Conservation (phyloP, 1,140 invertebrate genomes). For the Battus philenor region DNA sequence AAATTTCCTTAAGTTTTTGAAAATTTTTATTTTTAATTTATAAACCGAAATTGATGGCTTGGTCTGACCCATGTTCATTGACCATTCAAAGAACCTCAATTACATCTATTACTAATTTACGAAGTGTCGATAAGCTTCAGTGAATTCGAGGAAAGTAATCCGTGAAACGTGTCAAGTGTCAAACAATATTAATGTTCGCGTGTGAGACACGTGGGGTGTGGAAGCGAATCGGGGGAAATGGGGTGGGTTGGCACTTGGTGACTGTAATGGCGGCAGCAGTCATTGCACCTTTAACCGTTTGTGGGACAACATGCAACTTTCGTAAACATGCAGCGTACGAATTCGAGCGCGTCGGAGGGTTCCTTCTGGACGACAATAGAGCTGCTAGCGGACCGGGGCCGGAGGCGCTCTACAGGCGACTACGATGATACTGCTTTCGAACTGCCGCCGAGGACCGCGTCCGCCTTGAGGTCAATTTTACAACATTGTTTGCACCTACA, state of each 20-base stretch:
- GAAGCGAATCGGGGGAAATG: slow-evolving; percentile 19
- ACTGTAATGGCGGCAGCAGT: slow-evolving; percentile 54
- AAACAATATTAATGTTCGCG: slow-evolving; percentile 64
- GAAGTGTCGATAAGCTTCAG: slow-evolving; percentile 35
- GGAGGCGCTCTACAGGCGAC: slow-evolving; percentile 49
- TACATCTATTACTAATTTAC: no score
- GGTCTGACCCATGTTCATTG: no score
- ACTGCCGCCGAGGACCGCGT: slow-evolving; percentile 33
- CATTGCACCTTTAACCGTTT: slow-evolving; percentile 63
- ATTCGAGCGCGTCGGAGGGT: slow-evolving; percentile 59
- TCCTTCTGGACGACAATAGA: slow-evolving; percentile 74
- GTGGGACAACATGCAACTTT: slow-evolving; percentile 44
- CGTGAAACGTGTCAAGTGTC: slow-evolving; percentile 55
- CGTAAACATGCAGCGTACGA: slow-evolving; percentile 52
- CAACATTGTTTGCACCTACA: background rate
- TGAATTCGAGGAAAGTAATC: slow-evolving; percentile 38
- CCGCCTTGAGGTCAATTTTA: slow-evolving; percentile 48
- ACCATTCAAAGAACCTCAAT: no score
- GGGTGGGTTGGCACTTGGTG: slow-evolving; percentile 31
- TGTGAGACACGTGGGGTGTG: slow-evolving; percentile 52
- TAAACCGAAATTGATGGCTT: no score
- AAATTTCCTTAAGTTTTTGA: no score
- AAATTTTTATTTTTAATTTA: no score
- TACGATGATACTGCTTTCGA: slow-evolving; percentile 36
- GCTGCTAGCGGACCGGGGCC: slow-evolving; percentile 60